Evolutionary conservation across 2,797 vertebrate species (phyloP), one percentile per base, ranked within the genome.

Genomic region (Oreochromis mossambicus): DNA sequence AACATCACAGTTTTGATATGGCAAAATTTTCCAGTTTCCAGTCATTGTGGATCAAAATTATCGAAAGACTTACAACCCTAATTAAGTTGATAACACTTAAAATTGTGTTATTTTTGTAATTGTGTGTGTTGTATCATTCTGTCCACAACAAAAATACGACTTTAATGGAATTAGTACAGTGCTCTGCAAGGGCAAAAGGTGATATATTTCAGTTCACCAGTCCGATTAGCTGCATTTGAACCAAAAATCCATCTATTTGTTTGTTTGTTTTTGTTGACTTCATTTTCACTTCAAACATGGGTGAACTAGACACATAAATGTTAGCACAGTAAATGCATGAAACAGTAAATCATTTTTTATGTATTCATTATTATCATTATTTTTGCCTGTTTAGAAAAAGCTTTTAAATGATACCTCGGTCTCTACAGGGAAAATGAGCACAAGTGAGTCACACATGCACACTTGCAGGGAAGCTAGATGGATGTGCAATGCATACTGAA

Each of bases 381-480:
- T 63, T 63, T 63, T 63, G 1, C 17, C 7, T 63, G 17, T 36
- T 63, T 63, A 63, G 58, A 63, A 63, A 36, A 63, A 13, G 10
- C 6, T 63, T 63, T 36, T 36, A 36, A 13, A 36, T 12, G 29
- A 14, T 79, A 56, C 4, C 11, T 21, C 6, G 9, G 21, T 77
- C 19, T 70, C n/a, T 79, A 8, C 8, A 26, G 11, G 5, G 14
- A 50, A 56, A 61, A 51, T 3, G 1, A 79, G 41, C 9, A 89
- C 86, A 91, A 88, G 34, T 75, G 41, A 29, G 75, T 76, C 78
- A 77, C 80, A 84, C 80, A 89, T 79, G 63, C 34, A 19, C 77
- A 51, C 19, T 9, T 7, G 13, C 21, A 80, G 76, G n/a, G 11
- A 56, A 78, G 77, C 43, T 55, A 6, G 34, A 19, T 58, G 43